Base-by-base conservation (phyloP, 2,888 invertebrate genomes). In the Clanis bilineata region DNA sequence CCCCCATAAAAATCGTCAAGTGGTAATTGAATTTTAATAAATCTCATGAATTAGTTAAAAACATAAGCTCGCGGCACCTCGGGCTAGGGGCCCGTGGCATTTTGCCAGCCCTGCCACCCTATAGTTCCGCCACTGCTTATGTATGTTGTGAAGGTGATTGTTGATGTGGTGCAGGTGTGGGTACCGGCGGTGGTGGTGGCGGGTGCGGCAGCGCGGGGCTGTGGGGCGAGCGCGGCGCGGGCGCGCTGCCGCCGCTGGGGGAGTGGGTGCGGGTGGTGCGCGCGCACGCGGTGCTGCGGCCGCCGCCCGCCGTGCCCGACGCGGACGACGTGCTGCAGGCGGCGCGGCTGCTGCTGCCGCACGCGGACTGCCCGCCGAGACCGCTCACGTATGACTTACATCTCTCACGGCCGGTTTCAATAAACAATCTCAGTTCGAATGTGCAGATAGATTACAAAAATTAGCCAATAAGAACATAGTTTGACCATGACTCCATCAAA, bases 261-360 rank as follows among this genome's bases (percentile, higher is more conserved):
- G 98, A 98, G 88, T 98, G 98, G 98, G 90, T 97, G 67, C 93
- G 98, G 12, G 97, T 96, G 0, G 95, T 96, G 4, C 94, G 95
- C 0, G 96, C 97, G 1, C 97, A 97, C 85, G 95, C 97, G 0
- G 95, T 96, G 66, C 95, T 97, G 77, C 93, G 97, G 6, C 95
- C 95, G 64, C 95, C 97, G 1, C 93, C 95, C 23, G 94, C 95
- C 64, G 94, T 96, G 56, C 97, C 97, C 75, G 97, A 97, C 83
- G 95, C 95, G 56, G 97, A 97, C 78, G 98, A 98, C 81, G 95
- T 98, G 28, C 94, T 96, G 93, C 98, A 98, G 88, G 97, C 98
- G 0, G 97, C 98, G 0, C 85, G 97, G 5, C 85, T 98, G 51
- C 91, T 98, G 44, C 88, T 98, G 58, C 98, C 98, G 1, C 97